Evolutionary conservation across 2,797 vertebrate genomes (phyloP).

Genomic region (Sebastiscus tertius): DNA sequence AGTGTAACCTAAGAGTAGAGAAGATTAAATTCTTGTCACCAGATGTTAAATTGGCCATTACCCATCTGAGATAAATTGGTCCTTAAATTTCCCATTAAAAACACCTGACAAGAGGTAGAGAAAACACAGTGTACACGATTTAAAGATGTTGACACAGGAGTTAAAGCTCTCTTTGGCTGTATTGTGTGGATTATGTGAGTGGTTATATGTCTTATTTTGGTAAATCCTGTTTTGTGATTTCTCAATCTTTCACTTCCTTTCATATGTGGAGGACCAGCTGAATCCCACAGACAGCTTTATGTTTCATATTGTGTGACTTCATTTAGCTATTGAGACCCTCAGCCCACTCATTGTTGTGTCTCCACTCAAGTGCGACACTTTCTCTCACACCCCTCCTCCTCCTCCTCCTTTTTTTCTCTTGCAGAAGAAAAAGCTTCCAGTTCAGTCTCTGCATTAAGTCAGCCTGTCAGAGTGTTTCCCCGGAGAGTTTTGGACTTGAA

Average conservation of each 20-base stretch:
- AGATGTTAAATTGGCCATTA: constrained; percentile 71
- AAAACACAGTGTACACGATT: constrained; percentile 20
- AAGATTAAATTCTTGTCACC: constrained; percentile 77
- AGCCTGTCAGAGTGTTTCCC: constrained; percentile 89
- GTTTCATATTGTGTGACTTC: constrained; percentile 10
- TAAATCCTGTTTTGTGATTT: not conserved
- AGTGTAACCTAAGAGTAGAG: constrained; percentile 67
- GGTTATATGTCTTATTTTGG: not conserved
- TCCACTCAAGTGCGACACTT: constrained; percentile 18
- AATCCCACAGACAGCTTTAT: not conserved
- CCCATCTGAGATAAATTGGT: constrained; percentile 65
- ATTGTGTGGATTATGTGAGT: not conserved
- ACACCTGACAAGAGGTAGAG: constrained; percentile 42
- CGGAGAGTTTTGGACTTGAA: constrained; percentile 83
- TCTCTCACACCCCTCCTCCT: constrained; percentile 8
- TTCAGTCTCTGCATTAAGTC: constrained; percentile 83
- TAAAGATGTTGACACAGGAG: constrained; percentile 10
- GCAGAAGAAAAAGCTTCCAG: constrained; percentile 41
- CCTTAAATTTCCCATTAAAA: constrained; percentile 61
- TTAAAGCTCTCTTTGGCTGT: not conserved
- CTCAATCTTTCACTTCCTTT: not conserved
- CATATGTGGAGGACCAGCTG: not conserved
- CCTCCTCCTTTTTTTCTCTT: not conserved
- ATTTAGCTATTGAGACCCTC: constrained; percentile 17
- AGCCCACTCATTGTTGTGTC: constrained; percentile 38